A percentile compares a stretch with the other conserved stretches of the same genome.
These are phyloP conservation scores for Temnothorax curvispinosus DNA, from an alignment of 1,140 invertebrate species.

Conservation along the genomic window DNA sequence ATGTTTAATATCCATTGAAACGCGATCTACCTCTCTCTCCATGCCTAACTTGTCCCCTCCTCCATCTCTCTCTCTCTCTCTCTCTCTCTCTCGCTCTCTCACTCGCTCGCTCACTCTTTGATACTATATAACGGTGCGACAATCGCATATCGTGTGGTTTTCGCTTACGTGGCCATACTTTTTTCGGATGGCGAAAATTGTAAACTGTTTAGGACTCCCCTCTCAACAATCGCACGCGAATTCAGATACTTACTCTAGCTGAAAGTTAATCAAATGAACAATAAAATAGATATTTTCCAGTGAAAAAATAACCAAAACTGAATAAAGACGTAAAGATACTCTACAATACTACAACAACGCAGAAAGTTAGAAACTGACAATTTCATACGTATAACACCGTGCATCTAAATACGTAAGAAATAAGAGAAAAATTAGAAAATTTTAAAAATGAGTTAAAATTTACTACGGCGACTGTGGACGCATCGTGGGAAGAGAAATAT, in stretches of 20 bases:
- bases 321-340: not conserved
- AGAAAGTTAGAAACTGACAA: no score
- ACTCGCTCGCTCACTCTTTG: not conserved
- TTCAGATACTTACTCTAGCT: not conserved
- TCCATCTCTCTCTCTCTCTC: not conserved
- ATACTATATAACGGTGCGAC: not conserved
- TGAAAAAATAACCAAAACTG: not conserved
- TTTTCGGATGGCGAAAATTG: not conserved
- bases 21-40: constrained; percentile 13
- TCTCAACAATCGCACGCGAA: constrained; percentile 56
- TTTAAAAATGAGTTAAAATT: not conserved
- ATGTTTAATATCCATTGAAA: constrained; percentile 56
- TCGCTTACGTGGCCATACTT: not conserved
- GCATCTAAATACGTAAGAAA: not conserved
- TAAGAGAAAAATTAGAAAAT: not conserved
- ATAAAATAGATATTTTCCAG: not conserved
- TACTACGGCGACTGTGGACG: not conserved
- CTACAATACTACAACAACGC: not conserved
- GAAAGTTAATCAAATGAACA: constrained; percentile 32
- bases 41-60: not conserved
- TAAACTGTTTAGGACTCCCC: not conserved
- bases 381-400: not conserved
- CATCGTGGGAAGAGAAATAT: constrained; percentile 5
- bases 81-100: no score
- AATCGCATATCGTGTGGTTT: not conserved